A percentile compares a stretch with the other conserved stretches of the same genome.
Evolutionary conservation across 2,797 vertebrate species (phyloP).

Genomic region (Sebastes iracundus): DNA sequence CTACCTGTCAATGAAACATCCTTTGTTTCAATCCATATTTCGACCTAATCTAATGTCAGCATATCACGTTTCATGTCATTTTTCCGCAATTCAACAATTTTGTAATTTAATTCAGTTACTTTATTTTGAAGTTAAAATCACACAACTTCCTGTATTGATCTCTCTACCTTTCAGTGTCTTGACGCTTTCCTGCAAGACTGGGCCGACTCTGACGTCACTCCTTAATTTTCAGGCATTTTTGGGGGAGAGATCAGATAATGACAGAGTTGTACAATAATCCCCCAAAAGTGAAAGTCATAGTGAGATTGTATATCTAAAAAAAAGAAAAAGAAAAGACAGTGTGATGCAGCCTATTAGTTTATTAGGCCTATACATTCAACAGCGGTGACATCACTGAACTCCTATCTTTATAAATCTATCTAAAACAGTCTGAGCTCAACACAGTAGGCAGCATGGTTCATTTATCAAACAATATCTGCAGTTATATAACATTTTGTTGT

Average conservation of each 20-base stretch:
- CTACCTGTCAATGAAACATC: not conserved
- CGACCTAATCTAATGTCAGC: not conserved
- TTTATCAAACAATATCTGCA: conserved; percentile 28
- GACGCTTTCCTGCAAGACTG: not conserved
- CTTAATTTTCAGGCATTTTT: conserved; percentile 23
- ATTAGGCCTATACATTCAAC: conserved; percentile 23
- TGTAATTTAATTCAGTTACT: not conserved
- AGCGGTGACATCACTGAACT: conserved; percentile 4
- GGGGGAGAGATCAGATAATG: not conserved
- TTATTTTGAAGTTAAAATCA: conserved; percentile 35
- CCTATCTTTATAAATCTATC: conserved; percentile 20
- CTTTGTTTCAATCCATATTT: not conserved
- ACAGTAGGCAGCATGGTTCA: conserved; percentile 10
- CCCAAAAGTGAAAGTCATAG: not conserved
- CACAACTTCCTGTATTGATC: conserved; percentile 9
- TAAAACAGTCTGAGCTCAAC: conserved; percentile 35
- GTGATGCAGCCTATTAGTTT: conserved; percentile 11
- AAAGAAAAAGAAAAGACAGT: not conserved
- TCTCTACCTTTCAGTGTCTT: not conserved
- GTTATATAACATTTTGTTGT: not conserved
- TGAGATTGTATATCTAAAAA: not conserved
- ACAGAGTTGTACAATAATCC: not conserved
- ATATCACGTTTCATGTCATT: not conserved
- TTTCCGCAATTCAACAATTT: not conserved
- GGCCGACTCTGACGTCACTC: conserved; percentile 32